These are phyloP conservation scores for Seladonia tumulorum DNA, from an alignment of 2,888 invertebrate species.

Conservation along the genomic window DNA sequence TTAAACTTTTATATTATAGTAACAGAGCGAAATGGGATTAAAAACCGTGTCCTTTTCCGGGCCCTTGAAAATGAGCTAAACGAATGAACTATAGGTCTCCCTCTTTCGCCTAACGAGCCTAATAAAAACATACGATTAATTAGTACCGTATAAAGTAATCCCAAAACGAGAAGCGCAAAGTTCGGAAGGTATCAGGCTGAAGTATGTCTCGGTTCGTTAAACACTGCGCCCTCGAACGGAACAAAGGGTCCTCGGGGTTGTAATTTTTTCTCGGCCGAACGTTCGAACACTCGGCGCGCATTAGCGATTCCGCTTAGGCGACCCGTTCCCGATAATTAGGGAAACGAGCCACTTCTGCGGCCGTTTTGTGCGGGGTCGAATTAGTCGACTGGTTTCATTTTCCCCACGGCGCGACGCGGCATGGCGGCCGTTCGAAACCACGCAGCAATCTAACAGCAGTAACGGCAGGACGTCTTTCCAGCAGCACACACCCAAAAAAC, in stretches of 20 bases:
- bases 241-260: neutral
- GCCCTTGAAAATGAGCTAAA: too few relatives aligned
- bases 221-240: neutral
- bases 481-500: slow-evolving; percentile 15
- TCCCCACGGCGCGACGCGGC: neutral
- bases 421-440: slow-evolving; percentile 12
- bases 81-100: too few relatives aligned
- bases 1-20: too few relatives aligned
- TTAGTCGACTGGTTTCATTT: slow-evolving; percentile 25
- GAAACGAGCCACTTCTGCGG: slow-evolving; percentile 9
- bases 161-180: neutral
- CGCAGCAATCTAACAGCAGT: slow-evolving; percentile 41
- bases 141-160: neutral
- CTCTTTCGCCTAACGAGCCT: neutral
- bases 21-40: too few relatives aligned
- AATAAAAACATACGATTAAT: neutral
- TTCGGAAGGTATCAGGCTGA: neutral
- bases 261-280: neutral
- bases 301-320: neutral
- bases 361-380: slow-evolving; percentile 23
- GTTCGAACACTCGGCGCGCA: neutral
- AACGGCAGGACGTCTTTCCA: slow-evolving; percentile 21
- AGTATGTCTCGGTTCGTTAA: neutral
- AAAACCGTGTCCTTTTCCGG: too few relatives aligned
- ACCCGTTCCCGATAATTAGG: slow-evolving; percentile 22